phyloP scores from a whole-genome alignment of 2,113 vertebrate genomes.

The Sitta europaea region DNA sequence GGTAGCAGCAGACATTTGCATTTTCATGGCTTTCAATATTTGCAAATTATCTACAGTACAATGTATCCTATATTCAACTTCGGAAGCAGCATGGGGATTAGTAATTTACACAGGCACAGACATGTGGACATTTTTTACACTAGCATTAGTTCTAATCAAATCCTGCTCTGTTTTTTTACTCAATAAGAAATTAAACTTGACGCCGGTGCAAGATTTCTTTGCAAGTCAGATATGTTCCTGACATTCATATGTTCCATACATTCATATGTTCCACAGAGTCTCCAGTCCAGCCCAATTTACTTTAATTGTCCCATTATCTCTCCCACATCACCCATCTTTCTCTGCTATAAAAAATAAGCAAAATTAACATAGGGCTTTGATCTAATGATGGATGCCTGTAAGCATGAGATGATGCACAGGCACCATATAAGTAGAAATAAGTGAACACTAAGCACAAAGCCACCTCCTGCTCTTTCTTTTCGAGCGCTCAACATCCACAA shows the following conservation, averaged over 20 bases:
- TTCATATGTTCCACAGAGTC: fast-evolving
- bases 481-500: not conserved
- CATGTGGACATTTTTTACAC: not conserved
- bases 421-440: not conserved
- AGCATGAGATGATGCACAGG: not conserved
- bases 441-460: not conserved
- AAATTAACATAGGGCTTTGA: not conserved
- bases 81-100: not conserved
- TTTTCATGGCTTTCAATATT: not conserved
- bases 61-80: not conserved
- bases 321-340: not conserved
- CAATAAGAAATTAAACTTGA: not conserved
- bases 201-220: not conserved
- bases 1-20: not conserved
- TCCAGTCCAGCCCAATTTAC: not conserved
- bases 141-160: not conserved
- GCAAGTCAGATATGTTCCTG: not conserved
- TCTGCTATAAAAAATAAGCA: not conserved
- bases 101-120: not conserved
- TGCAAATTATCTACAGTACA: not conserved
- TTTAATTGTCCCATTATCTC: not conserved
- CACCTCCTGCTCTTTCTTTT: not conserved
- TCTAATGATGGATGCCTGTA: not conserved
- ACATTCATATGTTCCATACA: no score
- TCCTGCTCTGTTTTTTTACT: not conserved